Evolutionary conservation across 2,797 vertebrate genomes (phyloP), one percentile per base, ranked within the genome.

Genomic region (Crax fasciolata): DNA sequence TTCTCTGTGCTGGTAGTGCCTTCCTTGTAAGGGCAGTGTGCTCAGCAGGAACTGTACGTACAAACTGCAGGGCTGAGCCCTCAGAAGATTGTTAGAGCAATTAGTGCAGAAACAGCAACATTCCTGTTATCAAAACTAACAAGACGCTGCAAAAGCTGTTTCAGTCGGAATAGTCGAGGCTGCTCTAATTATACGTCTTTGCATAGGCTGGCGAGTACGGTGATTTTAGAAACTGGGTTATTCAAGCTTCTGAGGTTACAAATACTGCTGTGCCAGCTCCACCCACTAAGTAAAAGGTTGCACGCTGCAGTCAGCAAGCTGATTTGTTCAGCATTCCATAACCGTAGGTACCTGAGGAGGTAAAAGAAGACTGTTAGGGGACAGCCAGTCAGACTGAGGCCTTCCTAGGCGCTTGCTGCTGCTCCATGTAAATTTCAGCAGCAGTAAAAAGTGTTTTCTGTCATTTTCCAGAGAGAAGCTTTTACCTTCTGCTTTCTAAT

Each of bases 171-270:
- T 80, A 93, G 94, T 87, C 83, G 7, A 91, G 76, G 87, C 96
- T 95, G 96, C 89, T 96, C 90, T 96, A 96, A 97, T 96, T 96
- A 96, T 88, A 95, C 39, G 91, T 93, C 89, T 93, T 90, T 86
- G 93, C 94, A 94, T 74, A 84, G 95, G 78, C 93, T 93, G 68
- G 95, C 5, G 15, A 95, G 96, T 88, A 61, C 1, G 48, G 90
- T 93, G 93, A 93, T 90, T 96, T 95, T 95, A 91, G 94, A 96
- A 97, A 96, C 95, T 95, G 93, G 95, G 96, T 95, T 96, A 95
- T 94, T 94, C 94, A 94, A 92, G 93, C 90, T 96, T 95, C 87
- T 90, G 96, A 94, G 95, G 96, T 96, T 97, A 96, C 96, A 89
- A 94, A 93, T 32, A 80, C 93, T 94, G 94, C 95, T 94, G 91